These are phyloP conservation scores for human (Homo sapiens) DNA, from an alignment of 2,113 vertebrate genomes.

Conservation along the genomic window DNA sequence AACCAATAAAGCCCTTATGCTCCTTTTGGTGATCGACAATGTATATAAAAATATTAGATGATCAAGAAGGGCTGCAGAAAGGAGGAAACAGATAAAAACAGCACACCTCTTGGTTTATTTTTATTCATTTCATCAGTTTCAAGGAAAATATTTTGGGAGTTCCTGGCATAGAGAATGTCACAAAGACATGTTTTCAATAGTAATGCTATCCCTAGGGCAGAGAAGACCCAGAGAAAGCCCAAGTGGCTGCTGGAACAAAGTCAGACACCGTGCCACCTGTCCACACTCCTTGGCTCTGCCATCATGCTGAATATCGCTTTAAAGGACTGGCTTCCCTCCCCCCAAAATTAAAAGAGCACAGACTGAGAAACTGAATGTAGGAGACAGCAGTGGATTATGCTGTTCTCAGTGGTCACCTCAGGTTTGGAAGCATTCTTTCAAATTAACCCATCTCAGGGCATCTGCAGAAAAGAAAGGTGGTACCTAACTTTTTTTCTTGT, in stretches of 20 bases:
- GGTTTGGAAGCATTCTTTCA: not conserved
- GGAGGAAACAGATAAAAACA: not conserved
- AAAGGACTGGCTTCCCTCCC: rapidly evolving
- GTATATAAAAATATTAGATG: not conserved
- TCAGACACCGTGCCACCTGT: too few species aligned
- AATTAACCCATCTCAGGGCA: not conserved
- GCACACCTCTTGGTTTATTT: not conserved
- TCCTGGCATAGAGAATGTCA: not conserved
- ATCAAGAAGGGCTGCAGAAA: not conserved
- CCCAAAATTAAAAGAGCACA: not conserved
- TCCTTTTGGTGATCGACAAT: not conserved
- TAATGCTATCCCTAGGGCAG: not conserved
- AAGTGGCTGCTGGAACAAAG: too few species aligned
- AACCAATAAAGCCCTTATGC: too few species aligned
- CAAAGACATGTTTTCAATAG: not conserved
- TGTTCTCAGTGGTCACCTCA: not conserved
- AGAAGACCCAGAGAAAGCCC: too few species aligned
- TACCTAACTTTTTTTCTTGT: too few species aligned
- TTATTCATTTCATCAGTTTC: not conserved
- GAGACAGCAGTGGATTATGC: not conserved
- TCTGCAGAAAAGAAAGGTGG: not conserved
- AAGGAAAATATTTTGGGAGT: not conserved
- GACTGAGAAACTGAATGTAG: not conserved
- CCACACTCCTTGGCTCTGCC: too few species aligned
- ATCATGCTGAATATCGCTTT: too few species aligned